phyloP scores from a whole-genome alignment of 2,113 vertebrate species.

The Electrona antarctica region DNA sequence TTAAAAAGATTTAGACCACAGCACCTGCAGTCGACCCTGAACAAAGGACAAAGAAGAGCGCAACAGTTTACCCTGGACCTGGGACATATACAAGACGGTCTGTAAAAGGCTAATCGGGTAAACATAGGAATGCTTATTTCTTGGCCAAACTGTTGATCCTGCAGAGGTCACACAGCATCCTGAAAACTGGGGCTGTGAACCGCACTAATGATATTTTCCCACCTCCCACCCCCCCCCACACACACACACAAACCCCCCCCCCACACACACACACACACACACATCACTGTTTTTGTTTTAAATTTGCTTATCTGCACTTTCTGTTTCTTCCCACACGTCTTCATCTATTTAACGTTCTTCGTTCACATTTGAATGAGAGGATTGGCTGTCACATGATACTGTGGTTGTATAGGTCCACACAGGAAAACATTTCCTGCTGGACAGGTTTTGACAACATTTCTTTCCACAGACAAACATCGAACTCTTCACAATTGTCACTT shows the following conservation, averaged over 20 bases:
- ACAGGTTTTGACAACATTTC: conserved; percentile 58
- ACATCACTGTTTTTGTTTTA: conserved; percentile 18
- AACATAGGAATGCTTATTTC: conserved; percentile 12
- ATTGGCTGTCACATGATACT: conserved; percentile 58
- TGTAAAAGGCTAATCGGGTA: conserved; percentile 33
- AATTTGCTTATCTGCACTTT: conserved; percentile 56
- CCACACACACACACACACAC: too few species aligned
- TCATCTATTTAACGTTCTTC: conserved; percentile 10
- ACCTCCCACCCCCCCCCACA: conserved; percentile 12
- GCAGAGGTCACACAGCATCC: not conserved
- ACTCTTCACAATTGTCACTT: conserved; percentile 1
- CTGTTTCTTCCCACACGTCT: conserved; percentile 43
- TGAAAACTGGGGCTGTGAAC: conserved; percentile 42
- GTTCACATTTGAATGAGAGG: conserved; percentile 20
- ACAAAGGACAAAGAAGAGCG: too few species aligned
- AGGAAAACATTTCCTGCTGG: conserved; percentile 43
- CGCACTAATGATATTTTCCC: conserved; percentile 31
- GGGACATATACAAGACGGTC: conserved; percentile 1
- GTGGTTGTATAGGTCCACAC: conserved; percentile 53
- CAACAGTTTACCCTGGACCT: too few species aligned
- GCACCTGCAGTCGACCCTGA: too few species aligned
- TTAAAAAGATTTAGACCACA: too few species aligned
- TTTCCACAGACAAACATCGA: conserved; percentile 2
- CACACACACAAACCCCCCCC: too few species aligned
- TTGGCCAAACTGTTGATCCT: not conserved